phyloP scores from a whole-genome alignment of 1,140 invertebrate genomes.

The Drosophila nebulosa region DNA sequence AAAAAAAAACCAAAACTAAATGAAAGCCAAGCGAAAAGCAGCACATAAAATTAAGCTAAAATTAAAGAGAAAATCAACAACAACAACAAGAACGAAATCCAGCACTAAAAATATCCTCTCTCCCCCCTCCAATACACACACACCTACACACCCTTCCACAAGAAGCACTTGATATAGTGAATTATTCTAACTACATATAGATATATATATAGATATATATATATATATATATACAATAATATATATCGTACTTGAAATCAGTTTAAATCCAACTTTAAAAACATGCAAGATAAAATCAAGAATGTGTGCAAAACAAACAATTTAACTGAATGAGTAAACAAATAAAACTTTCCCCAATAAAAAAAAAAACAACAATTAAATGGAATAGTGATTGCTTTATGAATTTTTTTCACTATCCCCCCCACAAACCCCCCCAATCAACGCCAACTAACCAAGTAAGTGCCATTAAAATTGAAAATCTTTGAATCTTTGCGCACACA shows the following conservation, averaged over 20 bases:
- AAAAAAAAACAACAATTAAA: constrained; percentile 44
- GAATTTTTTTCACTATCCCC: no score
- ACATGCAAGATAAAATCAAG: neutral
- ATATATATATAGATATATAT: no score
- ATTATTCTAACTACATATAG: constrained; percentile 46
- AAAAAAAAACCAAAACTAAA: constrained; percentile 1
- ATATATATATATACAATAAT: no score
- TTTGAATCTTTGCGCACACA: no score
- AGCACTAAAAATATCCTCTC: neutral
- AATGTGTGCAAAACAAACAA: constrained; percentile 12
- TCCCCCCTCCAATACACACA: neutral
- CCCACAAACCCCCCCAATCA: no score
- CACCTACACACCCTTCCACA: neutral
- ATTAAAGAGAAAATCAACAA: constrained; percentile 17
- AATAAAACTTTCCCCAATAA: constrained; percentile 46
- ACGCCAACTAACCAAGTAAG: no score
- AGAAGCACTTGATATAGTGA: constrained; percentile 58
- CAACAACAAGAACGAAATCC: neutral
- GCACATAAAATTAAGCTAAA: constrained; percentile 54
- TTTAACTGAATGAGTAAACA: constrained; percentile 54
- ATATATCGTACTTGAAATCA: neutral
- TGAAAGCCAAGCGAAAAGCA: constrained; percentile 13
- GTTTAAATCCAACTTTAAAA: neutral
- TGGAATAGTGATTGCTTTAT: neutral
- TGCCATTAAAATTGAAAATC: no score